phyloP scores from a whole-genome alignment of 1,140 invertebrate genomes.

The Watersipora subatra region DNA sequence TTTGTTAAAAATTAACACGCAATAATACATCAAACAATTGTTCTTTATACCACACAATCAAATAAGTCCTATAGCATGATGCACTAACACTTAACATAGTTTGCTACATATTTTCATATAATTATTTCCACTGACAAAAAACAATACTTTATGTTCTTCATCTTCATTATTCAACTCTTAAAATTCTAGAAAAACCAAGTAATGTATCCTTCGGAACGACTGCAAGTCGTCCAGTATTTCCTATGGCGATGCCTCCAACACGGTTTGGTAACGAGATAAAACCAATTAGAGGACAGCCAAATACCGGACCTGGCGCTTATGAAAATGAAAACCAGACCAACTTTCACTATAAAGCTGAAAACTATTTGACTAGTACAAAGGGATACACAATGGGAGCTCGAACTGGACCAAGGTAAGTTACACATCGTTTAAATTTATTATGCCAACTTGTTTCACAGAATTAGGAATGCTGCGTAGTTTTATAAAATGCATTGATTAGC shows the following conservation, averaged over 20 bases:
- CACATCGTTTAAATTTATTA: not conserved
- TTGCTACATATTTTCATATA: too few relatives aligned
- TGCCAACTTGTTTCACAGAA: not conserved
- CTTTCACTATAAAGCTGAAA: constrained; percentile 24
- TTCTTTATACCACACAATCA: too few relatives aligned
- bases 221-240: constrained; percentile 29
- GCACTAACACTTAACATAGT: too few relatives aligned
- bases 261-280: constrained; percentile 34
- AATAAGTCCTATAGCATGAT: too few relatives aligned
- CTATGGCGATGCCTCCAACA: constrained; percentile 27
- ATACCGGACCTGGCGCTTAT: constrained; percentile 31
- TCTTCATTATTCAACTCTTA: too few relatives aligned
- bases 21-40: too few relatives aligned
- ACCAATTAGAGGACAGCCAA: constrained; percentile 26
- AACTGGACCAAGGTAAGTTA: constrained; percentile 22
- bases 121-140: too few relatives aligned
- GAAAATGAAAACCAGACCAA: constrained; percentile 30
- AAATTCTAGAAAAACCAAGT: constrained; percentile 12
- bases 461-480: constrained; percentile 2
- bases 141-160: too few relatives aligned
- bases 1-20: too few relatives aligned
- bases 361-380: constrained; percentile 23
- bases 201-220: constrained; percentile 32
- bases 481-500: not conserved
- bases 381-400: constrained; percentile 34